These are phyloP conservation scores for Drosophila nr. perissopoda DNA, from an alignment of 2,888 invertebrate species.

Conservation along the genomic window DNA sequence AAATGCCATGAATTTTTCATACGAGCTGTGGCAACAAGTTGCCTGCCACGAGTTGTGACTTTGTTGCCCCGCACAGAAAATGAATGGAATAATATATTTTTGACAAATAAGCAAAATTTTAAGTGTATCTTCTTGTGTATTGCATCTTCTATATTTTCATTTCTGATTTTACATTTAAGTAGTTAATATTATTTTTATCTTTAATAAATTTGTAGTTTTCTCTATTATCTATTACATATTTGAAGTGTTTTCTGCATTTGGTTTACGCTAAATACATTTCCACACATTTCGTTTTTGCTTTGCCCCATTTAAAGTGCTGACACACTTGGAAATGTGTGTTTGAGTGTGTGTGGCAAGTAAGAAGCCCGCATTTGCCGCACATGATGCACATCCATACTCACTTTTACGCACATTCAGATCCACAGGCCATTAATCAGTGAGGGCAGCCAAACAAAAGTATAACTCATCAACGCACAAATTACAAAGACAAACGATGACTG, in stretches of 20 bases:
- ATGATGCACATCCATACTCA: constrained; percentile 25
- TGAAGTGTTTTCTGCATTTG: not conserved
- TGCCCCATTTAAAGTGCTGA: constrained; percentile 13
- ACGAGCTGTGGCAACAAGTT: constrained; percentile 42
- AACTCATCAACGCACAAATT: constrained; percentile 79
- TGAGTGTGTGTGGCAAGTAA: constrained; percentile 21
- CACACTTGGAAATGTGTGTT: constrained; percentile 18
- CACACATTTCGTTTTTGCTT: not conserved
- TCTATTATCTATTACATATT: not conserved
- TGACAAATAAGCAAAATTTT: not conserved
- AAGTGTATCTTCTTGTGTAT: no score
- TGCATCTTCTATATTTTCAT: not conserved
- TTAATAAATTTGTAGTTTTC: not conserved
- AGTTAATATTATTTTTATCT: not conserved
- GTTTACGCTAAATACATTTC: not conserved
- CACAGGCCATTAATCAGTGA: constrained; percentile 71
- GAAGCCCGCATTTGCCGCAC: constrained; percentile 54
- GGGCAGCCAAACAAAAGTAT: constrained; percentile 69
- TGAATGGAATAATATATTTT: not conserved
- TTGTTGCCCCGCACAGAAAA: not conserved
- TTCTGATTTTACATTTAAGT: not conserved
- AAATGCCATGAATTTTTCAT: constrained; percentile 16
- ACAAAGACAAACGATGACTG: constrained; percentile 80
- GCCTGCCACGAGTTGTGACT: not conserved
- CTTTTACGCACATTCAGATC: constrained; percentile 27